Evolutionary conservation across 1,140 invertebrate species (phyloP).

Genomic region (Myzus persicae): DNA sequence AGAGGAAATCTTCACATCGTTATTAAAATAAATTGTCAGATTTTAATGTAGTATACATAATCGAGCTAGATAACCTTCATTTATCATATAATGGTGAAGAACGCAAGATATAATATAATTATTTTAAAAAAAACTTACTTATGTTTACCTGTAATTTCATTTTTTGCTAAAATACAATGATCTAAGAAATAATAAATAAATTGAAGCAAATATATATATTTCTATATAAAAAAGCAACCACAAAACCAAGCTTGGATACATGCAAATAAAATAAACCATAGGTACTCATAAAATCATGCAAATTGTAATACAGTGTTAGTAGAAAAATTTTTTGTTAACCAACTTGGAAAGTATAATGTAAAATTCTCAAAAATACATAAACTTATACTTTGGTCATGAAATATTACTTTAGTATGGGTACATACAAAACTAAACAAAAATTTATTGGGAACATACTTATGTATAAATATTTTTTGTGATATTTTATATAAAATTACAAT

Average conservation of each 20-base stretch:
- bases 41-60: constrained; percentile 49
- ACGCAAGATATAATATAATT: constrained; percentile 41
- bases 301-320: constrained; percentile 36
- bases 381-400: constrained; percentile 11
- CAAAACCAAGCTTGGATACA: constrained; percentile 51
- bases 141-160: constrained; percentile 50
- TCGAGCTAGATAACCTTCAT: constrained; percentile 57
- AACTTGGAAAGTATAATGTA: constrained; percentile 31
- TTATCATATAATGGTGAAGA: constrained; percentile 47
- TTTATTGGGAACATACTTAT: background rate
- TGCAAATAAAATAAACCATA: constrained; percentile 48
- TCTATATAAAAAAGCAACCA: constrained; percentile 38
- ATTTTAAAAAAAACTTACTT: constrained; percentile 51
- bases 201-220: constrained; percentile 26
- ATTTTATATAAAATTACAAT: background rate
- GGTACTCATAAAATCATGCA: constrained; percentile 50
- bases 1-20: constrained; percentile 50
- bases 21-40: constrained; percentile 55
- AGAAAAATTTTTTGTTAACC: constrained; percentile 41
- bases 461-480: background rate
- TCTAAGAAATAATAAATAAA: constrained; percentile 48
- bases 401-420: background rate
- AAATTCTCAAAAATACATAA: constrained; percentile 17
- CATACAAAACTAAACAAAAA: background rate
- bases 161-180: constrained; percentile 54